Evolutionary conservation across 2,797 vertebrate genomes (phyloP), one percentile per base, ranked within the genome.

Genomic region (Staurois parvus): DNA sequence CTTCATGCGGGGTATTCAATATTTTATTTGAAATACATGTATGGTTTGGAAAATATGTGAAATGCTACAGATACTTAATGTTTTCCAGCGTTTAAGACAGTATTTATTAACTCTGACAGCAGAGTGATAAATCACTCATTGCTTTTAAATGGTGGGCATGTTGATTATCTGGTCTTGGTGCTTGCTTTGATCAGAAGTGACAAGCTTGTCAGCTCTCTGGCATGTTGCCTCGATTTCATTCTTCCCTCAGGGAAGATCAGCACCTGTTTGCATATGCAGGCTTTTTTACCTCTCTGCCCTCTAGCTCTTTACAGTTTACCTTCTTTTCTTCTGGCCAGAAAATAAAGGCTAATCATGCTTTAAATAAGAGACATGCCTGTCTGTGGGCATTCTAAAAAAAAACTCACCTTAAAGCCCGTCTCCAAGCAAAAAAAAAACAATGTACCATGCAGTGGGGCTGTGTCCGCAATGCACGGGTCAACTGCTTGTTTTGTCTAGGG

Each of bases 181-280:
- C 89, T 42, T 13, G 34, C 93, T 95, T 94, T 94, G 93, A 94
- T 93, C 93, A 89, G 79, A 30, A 84, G 87, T 90, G 93, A 94
- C 91, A 91, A 84, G 89, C 91, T 89, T 77, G 64, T 78, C 81
- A 91, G 91, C 90, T 88, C 84, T 88, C 83, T 88, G 89, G 88
- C 90, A 84, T 85, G 88, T 90, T 90, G 89, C 26, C 84, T 40
- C 11, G 0, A 0, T 85, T 64, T 67, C 24, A 78, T 83, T 83
- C 75, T 83, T 52, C 91, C 92, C 91, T 86, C 78, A 83, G 91
- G 92, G 92, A 91, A 89, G 81, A 90, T 87, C 92, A 87, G 89
- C 93, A 92, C 93, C 94, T 94, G 92, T 91, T 91, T 91, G 90
- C 88, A 91, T 90, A 91, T 92, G 89, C 89, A 91, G 90, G 84